A percentile compares a stretch with the other conserved stretches of the same genome.
Evolutionary conservation across 2,113 vertebrate species (phyloP).

Genomic region (Alectura lathami): DNA sequence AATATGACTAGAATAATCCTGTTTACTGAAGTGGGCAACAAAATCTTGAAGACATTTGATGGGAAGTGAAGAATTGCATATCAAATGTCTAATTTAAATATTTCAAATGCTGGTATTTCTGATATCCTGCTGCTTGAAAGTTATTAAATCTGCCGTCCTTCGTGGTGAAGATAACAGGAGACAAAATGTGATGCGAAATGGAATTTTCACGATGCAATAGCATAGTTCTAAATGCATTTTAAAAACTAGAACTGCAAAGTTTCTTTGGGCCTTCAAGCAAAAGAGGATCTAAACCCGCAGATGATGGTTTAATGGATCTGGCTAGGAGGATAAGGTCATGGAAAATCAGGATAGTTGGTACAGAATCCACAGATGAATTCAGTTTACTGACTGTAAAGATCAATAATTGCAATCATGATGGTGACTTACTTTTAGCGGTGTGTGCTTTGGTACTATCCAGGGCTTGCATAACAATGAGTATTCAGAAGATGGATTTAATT

Average conservation of each 20-base stretch:
- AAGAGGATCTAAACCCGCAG: constrained; percentile 47
- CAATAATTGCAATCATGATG: neutral
- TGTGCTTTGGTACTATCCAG: constrained; percentile 23
- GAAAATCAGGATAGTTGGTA: constrained; percentile 43
- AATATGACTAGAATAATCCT: constrained; percentile 42
- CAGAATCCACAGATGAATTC: constrained; percentile 43
- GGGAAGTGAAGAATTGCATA: constrained; percentile 48
- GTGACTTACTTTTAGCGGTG: constrained; percentile 39
- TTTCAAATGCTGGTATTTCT: constrained; percentile 58
- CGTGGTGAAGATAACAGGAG: constrained; percentile 26
- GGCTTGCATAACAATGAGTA: constrained; percentile 27
- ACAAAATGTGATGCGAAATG: neutral
- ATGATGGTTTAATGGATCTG: constrained; percentile 55
- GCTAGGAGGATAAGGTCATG: constrained; percentile 29
- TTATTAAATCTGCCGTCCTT: constrained; percentile 50
- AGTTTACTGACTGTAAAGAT: constrained; percentile 50
- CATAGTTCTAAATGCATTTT: constrained; percentile 30
- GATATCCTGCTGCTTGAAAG: constrained; percentile 44
- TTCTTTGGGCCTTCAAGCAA: constrained; percentile 37
- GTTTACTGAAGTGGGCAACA: constrained; percentile 53
- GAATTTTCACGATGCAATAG: constrained; percentile 30
- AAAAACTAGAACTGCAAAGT: constrained; percentile 45
- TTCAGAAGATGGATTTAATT: constrained; percentile 55
- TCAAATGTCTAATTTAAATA: constrained; percentile 67
- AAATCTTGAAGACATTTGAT: constrained; percentile 55